Base-by-base conservation (phyloP, 1,140 invertebrate species). In the Hirudo medicinalis region DNA sequence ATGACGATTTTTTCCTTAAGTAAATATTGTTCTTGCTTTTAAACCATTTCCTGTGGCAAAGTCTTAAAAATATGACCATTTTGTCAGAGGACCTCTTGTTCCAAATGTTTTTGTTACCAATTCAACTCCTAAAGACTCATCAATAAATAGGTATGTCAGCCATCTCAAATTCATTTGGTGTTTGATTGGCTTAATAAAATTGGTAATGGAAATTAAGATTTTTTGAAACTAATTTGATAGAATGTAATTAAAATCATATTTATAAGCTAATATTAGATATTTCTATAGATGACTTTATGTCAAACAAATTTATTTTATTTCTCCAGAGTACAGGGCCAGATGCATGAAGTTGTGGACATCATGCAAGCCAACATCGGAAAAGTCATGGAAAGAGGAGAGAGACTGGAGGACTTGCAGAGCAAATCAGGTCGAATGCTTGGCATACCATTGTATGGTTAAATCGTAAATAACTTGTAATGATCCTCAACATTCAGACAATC, bases 281-380 rank as follows among this genome's bases (percentile, higher is more conserved):
- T 63, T 4, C 22, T 63, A 6, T 63, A 63, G 20, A 11, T 25
- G 20, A 22, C 22, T 63, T 22, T 63, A n/a, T 11, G 57, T 2
- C 4, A 25, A 63, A 11, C 19, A 32, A 63, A 11, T 20, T 13
- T 63, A 68, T 68, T 22, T 32, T 68, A 29, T 3, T n/a, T 68
- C 36, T 32, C 36, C 73, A 85, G 84, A 73, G 81, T 85, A 0
- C 80, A 80, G 72, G 77, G 83, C 36, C 84, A 86, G 76, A 85
- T 86, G 36, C 82, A 85, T 53, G 85, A 86, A 71, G 85, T 86
- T 19, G 83, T 85, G 0, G 83, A 83, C 70, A 82, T 84, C 9
- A 86, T 86, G 85, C 81, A 84, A 9, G 80, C 83, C 43, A 86
- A 86, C 78, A 83, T 86, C 0, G 80, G 81, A 70, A 84, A 83